phyloP scores from a whole-genome alignment of 2,113 vertebrate genomes.

The Tragulus kanchil region DNA sequence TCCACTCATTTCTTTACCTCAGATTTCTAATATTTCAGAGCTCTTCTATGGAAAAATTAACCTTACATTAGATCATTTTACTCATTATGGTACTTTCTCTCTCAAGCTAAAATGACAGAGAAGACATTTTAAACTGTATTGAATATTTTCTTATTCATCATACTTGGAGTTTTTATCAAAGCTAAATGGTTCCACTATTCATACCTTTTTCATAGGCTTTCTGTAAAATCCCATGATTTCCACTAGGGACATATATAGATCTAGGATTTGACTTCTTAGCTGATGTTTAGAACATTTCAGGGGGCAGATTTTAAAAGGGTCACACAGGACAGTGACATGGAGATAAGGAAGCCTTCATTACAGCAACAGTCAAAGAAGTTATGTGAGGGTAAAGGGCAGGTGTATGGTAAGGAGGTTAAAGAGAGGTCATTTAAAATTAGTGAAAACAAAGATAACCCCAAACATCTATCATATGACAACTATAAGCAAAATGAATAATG shows the following conservation, averaged over 20 bases:
- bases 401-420: neutral
- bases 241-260: neutral
- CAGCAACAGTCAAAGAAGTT: neutral
- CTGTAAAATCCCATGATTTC: constrained; percentile 38
- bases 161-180: constrained; percentile 14
- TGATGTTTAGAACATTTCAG: constrained; percentile 25
- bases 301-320: neutral
- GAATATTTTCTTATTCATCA: constrained; percentile 10
- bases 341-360: neutral
- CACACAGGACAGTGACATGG: neutral
- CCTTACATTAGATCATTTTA: neutral
- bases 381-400: neutral
- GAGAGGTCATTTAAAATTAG: constrained; percentile 20
- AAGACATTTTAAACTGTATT: constrained; percentile 27
- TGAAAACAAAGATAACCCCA: constrained; percentile 4
- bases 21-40: constrained; percentile 1
- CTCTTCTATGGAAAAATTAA: neutral
- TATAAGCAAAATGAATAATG: neutral
- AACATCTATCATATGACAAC: neutral
- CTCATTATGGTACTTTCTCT: neutral
- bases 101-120: constrained; percentile 33
- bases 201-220: constrained; percentile 13
- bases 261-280: constrained; percentile 19
- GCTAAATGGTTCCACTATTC: neutral
- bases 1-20: neutral